phyloP scores from a whole-genome alignment of 2,113 vertebrate species.

The Chamaea fasciata region DNA sequence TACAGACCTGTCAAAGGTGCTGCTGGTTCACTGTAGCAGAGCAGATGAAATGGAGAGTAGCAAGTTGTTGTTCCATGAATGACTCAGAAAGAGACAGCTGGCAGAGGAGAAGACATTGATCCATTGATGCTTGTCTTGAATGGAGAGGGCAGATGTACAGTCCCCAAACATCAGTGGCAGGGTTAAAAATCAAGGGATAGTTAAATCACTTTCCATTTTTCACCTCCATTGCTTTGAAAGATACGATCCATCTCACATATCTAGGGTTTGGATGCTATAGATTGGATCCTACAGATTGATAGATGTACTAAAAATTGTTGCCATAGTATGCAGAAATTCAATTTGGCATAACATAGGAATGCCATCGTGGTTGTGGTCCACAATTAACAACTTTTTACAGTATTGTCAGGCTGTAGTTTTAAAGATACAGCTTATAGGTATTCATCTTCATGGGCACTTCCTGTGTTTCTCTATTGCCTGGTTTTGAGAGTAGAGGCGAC shows the following conservation, averaged over 20 bases:
- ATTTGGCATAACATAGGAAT: neutral
- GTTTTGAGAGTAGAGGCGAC: neutral
- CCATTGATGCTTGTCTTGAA: neutral
- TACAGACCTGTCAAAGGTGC: neutral
- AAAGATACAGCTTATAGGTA: neutral
- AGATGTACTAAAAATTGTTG: neutral
- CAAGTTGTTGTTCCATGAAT: accelerated
- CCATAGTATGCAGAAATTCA: neutral
- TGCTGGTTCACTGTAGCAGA: neutral
- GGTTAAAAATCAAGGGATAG: neutral
- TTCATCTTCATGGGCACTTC: neutral
- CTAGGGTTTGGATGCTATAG: neutral
- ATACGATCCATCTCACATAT: neutral
- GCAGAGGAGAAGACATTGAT: neutral
- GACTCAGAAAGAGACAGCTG: neutral
- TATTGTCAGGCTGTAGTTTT: neutral
- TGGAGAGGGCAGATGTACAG: neutral
- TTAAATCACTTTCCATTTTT: neutral
- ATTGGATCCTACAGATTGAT: neutral
- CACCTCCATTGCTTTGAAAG: neutral
- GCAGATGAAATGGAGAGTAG: neutral
- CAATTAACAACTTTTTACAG: neutral
- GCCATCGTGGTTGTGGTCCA: neutral
- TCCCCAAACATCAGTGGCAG: neutral
- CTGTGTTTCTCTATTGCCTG: neutral